Evolutionary conservation across 1,140 invertebrate species (phyloP).

Genomic region (Metaphire vulgaris): DNA sequence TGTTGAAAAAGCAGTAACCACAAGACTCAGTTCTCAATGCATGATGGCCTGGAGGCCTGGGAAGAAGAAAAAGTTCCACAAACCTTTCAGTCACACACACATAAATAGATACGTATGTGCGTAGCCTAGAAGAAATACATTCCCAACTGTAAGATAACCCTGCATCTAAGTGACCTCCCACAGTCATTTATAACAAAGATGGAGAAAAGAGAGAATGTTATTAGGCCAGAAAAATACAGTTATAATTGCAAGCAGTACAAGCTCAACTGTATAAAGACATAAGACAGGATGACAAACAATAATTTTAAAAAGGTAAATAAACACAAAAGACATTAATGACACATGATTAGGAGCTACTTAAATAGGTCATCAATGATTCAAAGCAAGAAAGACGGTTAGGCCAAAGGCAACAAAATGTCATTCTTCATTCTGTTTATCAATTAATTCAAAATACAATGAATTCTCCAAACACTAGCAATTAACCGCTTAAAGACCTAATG

Average conservation of each 20-base stretch:
- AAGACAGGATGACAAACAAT: too few relatives aligned
- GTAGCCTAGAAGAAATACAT: neutral
- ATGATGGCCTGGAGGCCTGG: conserved; percentile 92
- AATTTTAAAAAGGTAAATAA: too few relatives aligned
- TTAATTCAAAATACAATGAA: too few relatives aligned
- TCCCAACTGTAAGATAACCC: neutral
- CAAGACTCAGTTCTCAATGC: conserved; percentile 77
- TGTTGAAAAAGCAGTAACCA: conserved; percentile 96
- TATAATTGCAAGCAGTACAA: neutral
- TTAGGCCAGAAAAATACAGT: neutral
- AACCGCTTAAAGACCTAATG: too few relatives aligned
- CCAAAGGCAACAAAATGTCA: too few relatives aligned
- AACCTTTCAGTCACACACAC: neutral
- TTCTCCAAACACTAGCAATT: too few relatives aligned
- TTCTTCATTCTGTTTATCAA: too few relatives aligned
- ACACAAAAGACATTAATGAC: too few relatives aligned
- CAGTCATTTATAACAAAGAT: neutral
- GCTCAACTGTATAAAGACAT: too few relatives aligned
- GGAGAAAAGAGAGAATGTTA: neutral
- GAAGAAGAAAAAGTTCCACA: neutral
- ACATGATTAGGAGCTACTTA: too few relatives aligned
- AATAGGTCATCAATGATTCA: too few relatives aligned
- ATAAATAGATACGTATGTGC: neutral
- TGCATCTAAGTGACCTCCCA: neutral
- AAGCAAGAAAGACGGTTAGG: too few relatives aligned